A percentile compares a stretch with the other conserved stretches of the same genome.
Conservation (phyloP, 2,888 invertebrate species). For the Eugnorisma glareosa region DNA sequence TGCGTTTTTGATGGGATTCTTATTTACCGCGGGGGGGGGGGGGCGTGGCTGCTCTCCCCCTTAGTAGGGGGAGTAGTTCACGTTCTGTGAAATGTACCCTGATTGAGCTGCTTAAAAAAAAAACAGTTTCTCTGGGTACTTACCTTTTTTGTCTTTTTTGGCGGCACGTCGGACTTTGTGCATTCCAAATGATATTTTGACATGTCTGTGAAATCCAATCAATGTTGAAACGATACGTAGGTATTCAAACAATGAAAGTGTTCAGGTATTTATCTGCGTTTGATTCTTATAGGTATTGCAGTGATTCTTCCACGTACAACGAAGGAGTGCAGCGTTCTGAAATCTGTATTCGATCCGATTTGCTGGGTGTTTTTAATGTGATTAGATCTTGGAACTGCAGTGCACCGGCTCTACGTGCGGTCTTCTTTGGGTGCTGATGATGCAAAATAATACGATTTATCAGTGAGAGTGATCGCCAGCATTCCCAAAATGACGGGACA, state of each 20-base stretch:
- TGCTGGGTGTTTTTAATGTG: background rate
- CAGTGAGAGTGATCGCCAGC: constrained; percentile 69
- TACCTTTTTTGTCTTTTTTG: background rate
- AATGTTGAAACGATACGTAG: background rate
- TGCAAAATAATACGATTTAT: constrained; percentile 67
- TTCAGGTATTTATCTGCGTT: constrained; percentile 24
- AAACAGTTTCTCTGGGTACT: background rate
- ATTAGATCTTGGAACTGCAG: constrained; percentile 9
- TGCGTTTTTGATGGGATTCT: too few species aligned
- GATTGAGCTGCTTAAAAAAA: background rate
- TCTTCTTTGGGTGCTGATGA: constrained; percentile 45
- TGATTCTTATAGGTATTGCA: constrained; percentile 15
- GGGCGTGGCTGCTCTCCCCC: too few species aligned
- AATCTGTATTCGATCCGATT: constrained; percentile 14
- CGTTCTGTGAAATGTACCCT: too few species aligned
- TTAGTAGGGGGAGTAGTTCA: too few species aligned
- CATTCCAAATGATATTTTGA: constrained; percentile 34
- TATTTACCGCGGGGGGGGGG: too few species aligned
- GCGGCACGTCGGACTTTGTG: background rate
- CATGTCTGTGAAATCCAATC: constrained; percentile 29
- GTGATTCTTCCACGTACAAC: background rate
- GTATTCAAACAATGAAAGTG: background rate
- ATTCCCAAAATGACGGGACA: constrained; percentile 75
- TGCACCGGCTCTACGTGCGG: constrained; percentile 3
- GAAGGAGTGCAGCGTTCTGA: constrained; percentile 1